These are phyloP conservation scores for Myotis yumanensis DNA, from an alignment of 2,113 vertebrate species.

Conservation along the genomic window DNA sequence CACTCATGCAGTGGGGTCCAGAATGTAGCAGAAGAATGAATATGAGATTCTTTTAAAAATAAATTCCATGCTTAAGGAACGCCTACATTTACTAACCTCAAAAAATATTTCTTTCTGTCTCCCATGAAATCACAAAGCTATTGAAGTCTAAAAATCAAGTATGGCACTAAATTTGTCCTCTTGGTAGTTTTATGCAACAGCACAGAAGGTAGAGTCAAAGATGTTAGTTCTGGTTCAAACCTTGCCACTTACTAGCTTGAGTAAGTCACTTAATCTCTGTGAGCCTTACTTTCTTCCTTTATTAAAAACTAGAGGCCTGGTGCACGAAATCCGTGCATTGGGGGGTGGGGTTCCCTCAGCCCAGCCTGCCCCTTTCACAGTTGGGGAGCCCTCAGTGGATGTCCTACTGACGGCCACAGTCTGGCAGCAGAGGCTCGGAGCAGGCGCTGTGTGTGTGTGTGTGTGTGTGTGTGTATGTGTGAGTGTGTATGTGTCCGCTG, in stretches of 20 bases:
- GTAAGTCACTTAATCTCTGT: neutral
- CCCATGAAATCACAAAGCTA: neutral
- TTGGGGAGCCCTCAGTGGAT: too few species aligned
- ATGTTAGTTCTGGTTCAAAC: neutral
- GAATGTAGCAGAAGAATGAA: slow-evolving; percentile 30
- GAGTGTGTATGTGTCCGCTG: too few species aligned
- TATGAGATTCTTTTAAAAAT: slow-evolving; percentile 15
- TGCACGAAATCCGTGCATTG: too few species aligned
- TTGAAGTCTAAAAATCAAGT: neutral
- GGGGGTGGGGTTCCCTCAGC: too few species aligned
- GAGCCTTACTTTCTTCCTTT: neutral
- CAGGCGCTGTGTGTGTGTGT: too few species aligned
- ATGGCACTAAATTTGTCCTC: neutral
- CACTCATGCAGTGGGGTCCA: neutral
- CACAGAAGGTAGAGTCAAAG: neutral
- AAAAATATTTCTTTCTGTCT: slow-evolving; percentile 18
- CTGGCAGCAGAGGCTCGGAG: too few species aligned
- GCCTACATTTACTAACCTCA: neutral
- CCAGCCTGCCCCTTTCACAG: too few species aligned
- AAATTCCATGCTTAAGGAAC: neutral
- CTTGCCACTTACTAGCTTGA: neutral
- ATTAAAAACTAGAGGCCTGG: neutral
- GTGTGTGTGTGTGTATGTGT: too few species aligned
- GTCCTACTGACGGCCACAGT: too few species aligned
- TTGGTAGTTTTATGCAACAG: neutral